Conservation (phyloP, 2,797 vertebrate species). For the Buceros bicornis region DNA sequence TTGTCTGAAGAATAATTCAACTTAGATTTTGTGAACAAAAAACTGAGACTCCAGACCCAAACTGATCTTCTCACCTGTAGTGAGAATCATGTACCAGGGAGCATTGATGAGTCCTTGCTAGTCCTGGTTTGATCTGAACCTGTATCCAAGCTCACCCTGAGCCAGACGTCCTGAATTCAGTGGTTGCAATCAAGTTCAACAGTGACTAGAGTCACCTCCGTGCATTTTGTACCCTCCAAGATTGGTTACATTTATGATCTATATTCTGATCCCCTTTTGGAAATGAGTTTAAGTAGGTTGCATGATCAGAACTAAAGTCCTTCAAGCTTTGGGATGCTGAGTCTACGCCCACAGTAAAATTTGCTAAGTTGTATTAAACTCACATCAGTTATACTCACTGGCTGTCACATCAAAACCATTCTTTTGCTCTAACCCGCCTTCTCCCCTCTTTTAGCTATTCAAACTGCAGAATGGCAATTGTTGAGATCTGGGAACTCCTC, state of each 20-base stretch:
- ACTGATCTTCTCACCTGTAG: neutral
- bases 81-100: fast-evolving
- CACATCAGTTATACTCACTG: neutral
- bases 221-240: neutral
- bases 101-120: neutral
- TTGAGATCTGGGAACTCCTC: neutral
- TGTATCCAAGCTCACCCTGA: neutral
- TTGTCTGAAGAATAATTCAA: neutral
- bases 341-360: neutral
- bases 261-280: neutral
- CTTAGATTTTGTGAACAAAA: neutral
- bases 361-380: neutral
- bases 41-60: neutral
- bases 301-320: neutral
- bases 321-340: neutral
- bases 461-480: neutral
- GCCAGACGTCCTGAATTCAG: neutral
- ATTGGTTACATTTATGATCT: neutral
- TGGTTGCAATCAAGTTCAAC: neutral
- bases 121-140: neutral
- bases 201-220: neutral
- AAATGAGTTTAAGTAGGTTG: neutral
- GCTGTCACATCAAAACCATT: neutral
- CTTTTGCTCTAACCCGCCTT: neutral
- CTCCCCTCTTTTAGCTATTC: neutral